Evolutionary conservation across 2,888 invertebrate species (phyloP).

Genomic region (Athetis lepigone): DNA sequence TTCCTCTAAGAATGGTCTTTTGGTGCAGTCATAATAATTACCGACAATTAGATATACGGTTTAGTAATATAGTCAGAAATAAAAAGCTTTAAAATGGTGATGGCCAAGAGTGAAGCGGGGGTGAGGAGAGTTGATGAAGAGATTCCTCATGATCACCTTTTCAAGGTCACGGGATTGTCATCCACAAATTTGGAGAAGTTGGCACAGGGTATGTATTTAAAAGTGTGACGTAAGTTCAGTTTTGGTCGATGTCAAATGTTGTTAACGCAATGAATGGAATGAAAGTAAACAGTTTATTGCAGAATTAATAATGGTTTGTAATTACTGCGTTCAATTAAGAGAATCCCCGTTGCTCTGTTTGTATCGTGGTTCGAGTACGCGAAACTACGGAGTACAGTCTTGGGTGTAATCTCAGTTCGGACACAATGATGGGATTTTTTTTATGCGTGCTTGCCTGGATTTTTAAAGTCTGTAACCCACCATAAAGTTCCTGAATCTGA

Average conservation of each 20-base stretch:
- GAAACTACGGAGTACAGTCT: no score
- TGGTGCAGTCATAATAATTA: constrained; percentile 24
- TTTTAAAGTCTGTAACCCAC: no score
- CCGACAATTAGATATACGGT: constrained; percentile 50
- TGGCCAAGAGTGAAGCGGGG: constrained; percentile 72
- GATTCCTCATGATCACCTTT: constrained; percentile 84
- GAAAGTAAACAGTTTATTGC: no score
- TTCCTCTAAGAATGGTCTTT: constrained; percentile 57
- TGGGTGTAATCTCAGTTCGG: no score
- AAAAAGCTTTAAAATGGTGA: constrained; percentile 68
- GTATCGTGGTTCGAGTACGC: no score
- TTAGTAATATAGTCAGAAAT: constrained; percentile 31
- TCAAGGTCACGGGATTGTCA: constrained; percentile 84
- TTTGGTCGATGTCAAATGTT: background rate
- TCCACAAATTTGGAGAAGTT: constrained; percentile 83
- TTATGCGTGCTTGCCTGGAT: no score
- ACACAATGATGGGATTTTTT: no score
- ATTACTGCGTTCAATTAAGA: no score
- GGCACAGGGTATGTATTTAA: constrained; percentile 79
- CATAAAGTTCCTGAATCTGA: no score
- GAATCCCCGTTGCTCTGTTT: no score
- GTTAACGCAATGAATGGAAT: background rate
- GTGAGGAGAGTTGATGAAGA: constrained; percentile 71
- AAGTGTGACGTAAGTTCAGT: background rate
- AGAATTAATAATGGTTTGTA: no score